Evolutionary conservation across 2,113 vertebrate species (phyloP), one percentile per base, ranked within the genome.

Genomic region (Leptosomus discolor): DNA sequence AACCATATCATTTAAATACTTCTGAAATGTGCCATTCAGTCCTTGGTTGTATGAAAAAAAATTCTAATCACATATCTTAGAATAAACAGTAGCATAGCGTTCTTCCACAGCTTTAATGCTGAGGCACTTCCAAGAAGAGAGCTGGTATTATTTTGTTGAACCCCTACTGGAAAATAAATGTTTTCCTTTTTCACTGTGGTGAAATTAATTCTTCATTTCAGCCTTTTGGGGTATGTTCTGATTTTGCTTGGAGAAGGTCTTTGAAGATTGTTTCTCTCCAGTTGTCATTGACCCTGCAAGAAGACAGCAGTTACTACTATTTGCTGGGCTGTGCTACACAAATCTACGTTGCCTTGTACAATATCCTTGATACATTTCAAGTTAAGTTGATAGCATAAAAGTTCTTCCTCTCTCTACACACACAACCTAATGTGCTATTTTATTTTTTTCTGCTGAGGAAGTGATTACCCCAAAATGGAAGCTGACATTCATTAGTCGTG

Each of bases 1-100:
- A 97, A 91, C 67, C 77, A 15, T 87, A 46, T 94, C 22, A 85
- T 96, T 94, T 95, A 85, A 95, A 76, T 92, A 37, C 39, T 82
- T 92, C 46, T 95, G 67, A 92, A 91, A 88, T 76, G 46, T 83
- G 61, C 74, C 73, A 69, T 90, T 95, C 80, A 48, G 86, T 82
- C 41, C n/a, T 92, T 65, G 67, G 30, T 73, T 79, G 37, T 65
- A 61, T 57, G n/a, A 81, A 93, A 92, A 85, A 36, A 65, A 56
- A 30, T 4, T 75, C 51, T 51, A 39, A n/a, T 91, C 4, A 0
- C 32, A 11, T 89, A 92, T 94, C 78, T 92, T 41, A 65, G 75
- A 82, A 79, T 36, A 65, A 89, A 26, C 21, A 84, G 36, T 43
- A 50, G 15, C 39, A 19, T 34, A 32, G 15, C 64, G 96, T 92